Conservation (phyloP, 2,113 vertebrate species). For the Phasianus colchicus region DNA sequence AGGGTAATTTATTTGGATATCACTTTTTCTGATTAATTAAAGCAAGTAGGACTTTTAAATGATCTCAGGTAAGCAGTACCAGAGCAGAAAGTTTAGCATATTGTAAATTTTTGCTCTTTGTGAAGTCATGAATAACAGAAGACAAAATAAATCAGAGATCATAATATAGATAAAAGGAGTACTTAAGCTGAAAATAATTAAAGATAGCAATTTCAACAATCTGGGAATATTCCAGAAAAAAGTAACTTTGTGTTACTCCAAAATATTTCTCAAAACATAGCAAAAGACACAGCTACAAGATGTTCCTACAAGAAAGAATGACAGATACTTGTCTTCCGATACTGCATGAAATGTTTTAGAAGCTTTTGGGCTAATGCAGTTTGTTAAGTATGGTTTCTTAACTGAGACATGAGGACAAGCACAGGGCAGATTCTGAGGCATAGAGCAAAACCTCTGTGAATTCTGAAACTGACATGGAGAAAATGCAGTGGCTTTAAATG, state of each 20-base stretch:
- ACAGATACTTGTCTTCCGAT: not conserved
- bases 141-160: not conserved
- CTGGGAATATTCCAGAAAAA: not conserved
- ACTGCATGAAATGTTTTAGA: not conserved
- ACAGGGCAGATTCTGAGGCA: not conserved
- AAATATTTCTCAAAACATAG: not conserved
- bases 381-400: not conserved
- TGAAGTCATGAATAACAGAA: not conserved
- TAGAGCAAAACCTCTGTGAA: not conserved
- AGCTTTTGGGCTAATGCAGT: not conserved
- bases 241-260: not conserved
- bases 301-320: not conserved
- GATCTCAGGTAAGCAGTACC: not conserved
- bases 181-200: not conserved
- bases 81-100: not conserved
- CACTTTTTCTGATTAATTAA: not conserved
- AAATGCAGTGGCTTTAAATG: not conserved
- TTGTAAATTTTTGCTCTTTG: not conserved
- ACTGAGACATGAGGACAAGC: not conserved
- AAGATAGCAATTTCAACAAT: not conserved
- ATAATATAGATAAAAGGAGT: not conserved
- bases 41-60: not conserved
- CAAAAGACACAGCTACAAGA: not conserved
- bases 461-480: constrained; percentile 1
- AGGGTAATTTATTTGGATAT: not conserved